These are phyloP conservation scores for Botia kubotai DNA, from an alignment of 2,797 vertebrate species.

Conservation along the genomic window DNA sequence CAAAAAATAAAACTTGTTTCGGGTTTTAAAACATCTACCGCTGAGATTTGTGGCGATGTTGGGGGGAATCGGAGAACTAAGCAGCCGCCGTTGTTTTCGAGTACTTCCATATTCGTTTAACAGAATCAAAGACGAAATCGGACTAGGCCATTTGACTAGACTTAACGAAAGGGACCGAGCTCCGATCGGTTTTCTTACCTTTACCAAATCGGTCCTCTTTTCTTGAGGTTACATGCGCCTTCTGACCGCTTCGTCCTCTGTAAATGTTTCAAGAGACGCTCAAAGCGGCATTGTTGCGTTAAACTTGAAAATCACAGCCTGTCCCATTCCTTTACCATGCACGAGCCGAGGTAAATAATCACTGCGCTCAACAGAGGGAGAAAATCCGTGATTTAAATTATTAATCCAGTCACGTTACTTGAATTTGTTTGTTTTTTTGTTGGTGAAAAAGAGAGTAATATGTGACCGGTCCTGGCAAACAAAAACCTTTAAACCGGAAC, in stretches of 20 bases:
- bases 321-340: slow-evolving; percentile 73
- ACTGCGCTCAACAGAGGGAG: slow-evolving; percentile 10
- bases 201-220: slow-evolving; percentile 66
- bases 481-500: slow-evolving; percentile 61
- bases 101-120: slow-evolving; percentile 6
- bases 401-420: slow-evolving; percentile 54
- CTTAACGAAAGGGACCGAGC: slow-evolving; percentile 45
- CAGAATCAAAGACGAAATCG: not conserved
- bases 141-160: slow-evolving; percentile 37
- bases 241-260: slow-evolving; percentile 48
- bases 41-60: not conserved
- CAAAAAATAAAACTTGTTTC: slow-evolving; percentile 11
- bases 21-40: not conserved
- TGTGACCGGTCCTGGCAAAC: slow-evolving; percentile 59
- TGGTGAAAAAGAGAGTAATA: slow-evolving; percentile 54
- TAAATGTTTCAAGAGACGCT: slow-evolving; percentile 57
- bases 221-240: slow-evolving; percentile 75
- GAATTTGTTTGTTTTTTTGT: not conserved
- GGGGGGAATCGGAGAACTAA: not conserved
- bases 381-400: slow-evolving; percentile 35
- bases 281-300: slow-evolving; percentile 42
- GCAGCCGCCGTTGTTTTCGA: not conserved
- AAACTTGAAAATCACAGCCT: slow-evolving; percentile 56
- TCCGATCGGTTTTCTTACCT: slow-evolving; percentile 70
- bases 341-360: slow-evolving; percentile 25